Conservation (phyloP, 2,797 vertebrate genomes). For the Enoplosus armatus region DNA sequence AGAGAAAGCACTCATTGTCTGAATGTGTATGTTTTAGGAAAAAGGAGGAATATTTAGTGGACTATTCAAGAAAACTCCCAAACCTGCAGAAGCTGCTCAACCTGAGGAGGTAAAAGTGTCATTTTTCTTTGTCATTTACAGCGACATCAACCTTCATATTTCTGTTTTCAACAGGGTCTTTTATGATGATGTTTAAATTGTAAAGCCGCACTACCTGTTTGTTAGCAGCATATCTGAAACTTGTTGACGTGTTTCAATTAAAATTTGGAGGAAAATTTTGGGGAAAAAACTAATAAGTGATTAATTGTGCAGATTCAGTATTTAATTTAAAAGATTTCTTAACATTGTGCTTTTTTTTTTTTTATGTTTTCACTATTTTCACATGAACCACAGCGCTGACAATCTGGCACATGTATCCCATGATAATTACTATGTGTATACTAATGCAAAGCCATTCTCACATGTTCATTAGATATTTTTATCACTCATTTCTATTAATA, state of each 20-base stretch:
- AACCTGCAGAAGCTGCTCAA: conserved; percentile 50
- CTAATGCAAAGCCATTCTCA: neutral
- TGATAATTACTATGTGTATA: neutral
- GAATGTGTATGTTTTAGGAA: conserved; percentile 54
- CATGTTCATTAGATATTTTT: neutral
- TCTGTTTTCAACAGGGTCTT: neutral
- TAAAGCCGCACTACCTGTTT: neutral
- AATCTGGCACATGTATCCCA: neutral
- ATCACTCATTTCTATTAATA: neutral
- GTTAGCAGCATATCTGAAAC: neutral
- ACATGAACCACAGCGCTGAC: neutral
- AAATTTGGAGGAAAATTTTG: neutral
- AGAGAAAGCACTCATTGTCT: neutral
- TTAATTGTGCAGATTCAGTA: neutral
- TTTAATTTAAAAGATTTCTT: neutral
- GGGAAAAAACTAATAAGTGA: neutral
- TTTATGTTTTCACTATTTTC: neutral
- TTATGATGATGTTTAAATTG: neutral
- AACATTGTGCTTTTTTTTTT: neutral
- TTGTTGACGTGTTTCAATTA: neutral
- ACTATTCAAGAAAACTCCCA: conserved; percentile 67
- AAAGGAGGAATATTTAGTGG: conserved; percentile 69
- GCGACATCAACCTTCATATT: neutral
- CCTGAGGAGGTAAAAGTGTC: conserved; percentile 43
- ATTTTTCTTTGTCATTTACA: no score